Evolutionary conservation across 2,797 vertebrate species (phyloP).

Genomic region (Tokudaia muenninki): DNA sequence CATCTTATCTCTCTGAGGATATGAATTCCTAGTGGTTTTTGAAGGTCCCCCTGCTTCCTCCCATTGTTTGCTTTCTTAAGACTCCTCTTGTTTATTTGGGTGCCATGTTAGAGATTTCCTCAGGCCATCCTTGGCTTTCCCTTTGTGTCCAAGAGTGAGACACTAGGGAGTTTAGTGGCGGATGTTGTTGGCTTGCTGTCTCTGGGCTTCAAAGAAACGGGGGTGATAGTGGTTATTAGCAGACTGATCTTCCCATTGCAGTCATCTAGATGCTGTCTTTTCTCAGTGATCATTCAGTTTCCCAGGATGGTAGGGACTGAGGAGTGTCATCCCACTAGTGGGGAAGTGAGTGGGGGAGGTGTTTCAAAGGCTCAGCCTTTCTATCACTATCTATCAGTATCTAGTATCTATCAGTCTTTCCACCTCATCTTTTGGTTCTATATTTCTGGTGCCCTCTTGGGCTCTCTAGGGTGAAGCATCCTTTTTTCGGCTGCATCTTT

Average conservation of each 20-base stretch:
- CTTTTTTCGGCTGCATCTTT: neutral
- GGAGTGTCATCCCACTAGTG: neutral
- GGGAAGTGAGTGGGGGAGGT: neutral
- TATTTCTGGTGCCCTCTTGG: neutral
- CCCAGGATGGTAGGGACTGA: neutral
- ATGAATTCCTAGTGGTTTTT: conserved; percentile 30
- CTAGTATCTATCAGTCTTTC: neutral
- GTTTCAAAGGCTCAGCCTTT: neutral
- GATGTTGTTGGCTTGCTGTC: neutral
- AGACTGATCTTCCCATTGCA: neutral
- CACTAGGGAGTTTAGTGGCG: neutral
- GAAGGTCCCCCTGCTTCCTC: neutral
- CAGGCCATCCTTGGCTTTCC: neutral
- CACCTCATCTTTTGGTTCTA: neutral
- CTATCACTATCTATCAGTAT: neutral
- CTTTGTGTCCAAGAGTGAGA: neutral
- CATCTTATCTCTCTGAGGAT: conserved; percentile 21
- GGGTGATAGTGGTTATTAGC: neutral
- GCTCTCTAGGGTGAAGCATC: neutral
- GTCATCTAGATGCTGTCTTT: neutral
- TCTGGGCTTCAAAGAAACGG: neutral
- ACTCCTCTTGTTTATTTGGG: conserved; percentile 13
- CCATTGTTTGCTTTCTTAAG: conserved; percentile 22
- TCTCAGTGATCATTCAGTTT: neutral
- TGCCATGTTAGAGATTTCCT: neutral